phyloP scores from a whole-genome alignment of 2,888 invertebrate species.

The Noctua pronuba region DNA sequence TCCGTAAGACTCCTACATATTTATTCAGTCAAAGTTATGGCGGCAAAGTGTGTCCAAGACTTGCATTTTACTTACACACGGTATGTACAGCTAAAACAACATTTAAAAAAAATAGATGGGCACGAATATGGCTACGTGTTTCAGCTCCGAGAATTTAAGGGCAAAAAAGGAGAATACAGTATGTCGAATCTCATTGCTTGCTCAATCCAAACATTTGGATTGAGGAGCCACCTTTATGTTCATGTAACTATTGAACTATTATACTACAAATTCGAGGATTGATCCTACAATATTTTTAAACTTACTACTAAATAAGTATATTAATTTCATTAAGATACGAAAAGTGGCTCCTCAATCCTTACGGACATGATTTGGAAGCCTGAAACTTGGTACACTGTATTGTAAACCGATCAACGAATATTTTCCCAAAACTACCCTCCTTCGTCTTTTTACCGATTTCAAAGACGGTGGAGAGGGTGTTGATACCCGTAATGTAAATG shows the following conservation, averaged over 20 bases:
- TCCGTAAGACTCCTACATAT: slow-evolving; percentile 94
- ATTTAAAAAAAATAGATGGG: not conserved
- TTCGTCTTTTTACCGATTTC: not conserved
- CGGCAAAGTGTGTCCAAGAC: slow-evolving; percentile 94
- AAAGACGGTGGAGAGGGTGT: not conserved
- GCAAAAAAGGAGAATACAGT: no score
- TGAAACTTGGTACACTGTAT: not conserved
- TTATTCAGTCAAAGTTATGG: slow-evolving; percentile 97
- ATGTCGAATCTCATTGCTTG: no score
- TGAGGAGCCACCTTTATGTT: no score
- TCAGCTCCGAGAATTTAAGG: not conserved
- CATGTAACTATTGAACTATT: no score
- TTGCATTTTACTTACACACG: slow-evolving; percentile 82
- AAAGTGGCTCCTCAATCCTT: no score
- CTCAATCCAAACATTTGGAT: no score
- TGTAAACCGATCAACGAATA: not conserved
- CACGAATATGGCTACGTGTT: not conserved
- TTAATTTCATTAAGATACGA: no score
- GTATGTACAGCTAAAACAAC: slow-evolving; percentile 70
- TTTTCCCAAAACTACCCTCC: not conserved
- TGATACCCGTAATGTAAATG: not conserved
- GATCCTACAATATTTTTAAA: no score
- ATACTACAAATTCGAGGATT: no score
- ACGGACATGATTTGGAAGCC: not conserved
- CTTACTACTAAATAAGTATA: no score